Conservation (phyloP, 2,797 vertebrate species). For the Tapirus indicus region DNA sequence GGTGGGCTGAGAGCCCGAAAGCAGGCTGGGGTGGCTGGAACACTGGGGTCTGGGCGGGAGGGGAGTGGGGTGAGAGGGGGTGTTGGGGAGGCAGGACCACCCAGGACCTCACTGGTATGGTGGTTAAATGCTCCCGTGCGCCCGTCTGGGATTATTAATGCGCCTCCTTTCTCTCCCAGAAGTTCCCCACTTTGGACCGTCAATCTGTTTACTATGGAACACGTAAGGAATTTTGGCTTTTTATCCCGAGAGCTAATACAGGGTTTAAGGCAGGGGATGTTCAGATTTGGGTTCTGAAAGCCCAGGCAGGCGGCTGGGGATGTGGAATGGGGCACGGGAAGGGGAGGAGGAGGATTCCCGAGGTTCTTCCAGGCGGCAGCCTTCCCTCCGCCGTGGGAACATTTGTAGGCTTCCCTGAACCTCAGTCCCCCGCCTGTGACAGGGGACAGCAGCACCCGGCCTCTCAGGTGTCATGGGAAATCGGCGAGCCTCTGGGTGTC, state of each 20-base stretch:
- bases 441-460: accelerated
- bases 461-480: accelerated
- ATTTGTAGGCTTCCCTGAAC: background rate
- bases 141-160: background rate
- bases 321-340: accelerated
- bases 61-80: accelerated
- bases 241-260: background rate
- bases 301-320: background rate
- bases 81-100: background rate
- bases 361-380: too few species aligned
- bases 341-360: accelerated
- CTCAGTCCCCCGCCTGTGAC: background rate
- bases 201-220: too few species aligned
- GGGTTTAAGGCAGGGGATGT: background rate
- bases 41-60: background rate
- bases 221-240: background rate
- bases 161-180: background rate
- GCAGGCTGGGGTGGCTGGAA: background rate
- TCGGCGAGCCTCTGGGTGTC: accelerated
- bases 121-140: too few species aligned
- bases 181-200: background rate
- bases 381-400: background rate
- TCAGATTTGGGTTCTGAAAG: background rate
- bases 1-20: background rate
- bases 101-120: background rate